Evolutionary conservation across 2,888 invertebrate species (phyloP), one percentile per base, ranked within the genome.

Genomic region (Pardosa pseudoannulata): DNA sequence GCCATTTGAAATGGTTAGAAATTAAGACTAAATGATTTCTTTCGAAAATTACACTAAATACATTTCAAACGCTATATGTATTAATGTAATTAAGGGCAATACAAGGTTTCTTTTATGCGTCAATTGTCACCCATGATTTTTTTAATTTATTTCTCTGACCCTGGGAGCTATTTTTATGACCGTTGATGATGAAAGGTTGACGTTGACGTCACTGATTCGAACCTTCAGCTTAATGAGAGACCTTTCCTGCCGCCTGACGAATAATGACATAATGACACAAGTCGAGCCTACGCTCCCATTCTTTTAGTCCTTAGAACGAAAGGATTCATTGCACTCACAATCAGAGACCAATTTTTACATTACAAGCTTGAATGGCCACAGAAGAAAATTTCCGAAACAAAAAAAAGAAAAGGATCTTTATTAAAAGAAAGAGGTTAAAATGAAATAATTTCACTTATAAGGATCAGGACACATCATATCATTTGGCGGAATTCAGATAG

Each of bases 161-260:
- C 56, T 56, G 56, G 56, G 56, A 56, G 19, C 56, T 56, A 56
- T 56, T 56, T 56, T 56, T 23, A 23, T 56, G 6, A 56, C 19
- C 5, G 56, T 23, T 56, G 56, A 56, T 56, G 56, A 23, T 23
- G 56, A 74, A 56, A 81, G 81, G 81, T 74, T 74, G 70, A 23
- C 68, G 68, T 68, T 81, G 81, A 81, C 83, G 83, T 83, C 76
- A 83, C 56, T 72, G 68, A 39, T 56, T 72, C 46, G 81, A 36
- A 62, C 41, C 62, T 75, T 75, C 68, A 62, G 68, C 67, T 36
- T 78, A 83, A 76, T 78, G 67, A 83, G 65, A 19, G 75, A 76
- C 74, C 76, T 71, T 82, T 83, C 83, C 83, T 83, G 83, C 72
- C 83, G 76, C 74, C 65, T 41, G 27, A 29, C 65, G 67, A 50